phyloP scores from a whole-genome alignment of 2,113 vertebrate species.

The Blennius ocellaris region DNA sequence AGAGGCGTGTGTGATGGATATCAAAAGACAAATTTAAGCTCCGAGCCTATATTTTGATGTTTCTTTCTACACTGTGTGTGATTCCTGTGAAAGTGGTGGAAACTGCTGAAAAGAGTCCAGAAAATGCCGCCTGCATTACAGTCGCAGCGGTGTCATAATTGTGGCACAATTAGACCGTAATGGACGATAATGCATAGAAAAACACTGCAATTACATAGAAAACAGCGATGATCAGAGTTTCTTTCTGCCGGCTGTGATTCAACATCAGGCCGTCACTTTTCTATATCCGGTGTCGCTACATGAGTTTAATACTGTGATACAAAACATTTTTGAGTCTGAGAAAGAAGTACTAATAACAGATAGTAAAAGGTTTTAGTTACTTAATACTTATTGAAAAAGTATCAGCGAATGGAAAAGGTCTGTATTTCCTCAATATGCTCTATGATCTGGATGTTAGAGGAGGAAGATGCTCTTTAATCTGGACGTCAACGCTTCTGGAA shows the following conservation, averaged over 20 bases:
- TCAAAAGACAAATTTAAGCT: conserved; percentile 17
- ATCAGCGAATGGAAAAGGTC: too few relatives aligned
- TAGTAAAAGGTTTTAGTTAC: too few relatives aligned
- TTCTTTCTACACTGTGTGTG: neutral
- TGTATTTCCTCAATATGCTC: too few relatives aligned
- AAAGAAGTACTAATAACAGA: too few relatives aligned
- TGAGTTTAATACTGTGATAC: conserved; percentile 5
- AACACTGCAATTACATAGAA: conserved; percentile 10
- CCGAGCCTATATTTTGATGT: conserved; percentile 5
- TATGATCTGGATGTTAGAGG: too few relatives aligned
- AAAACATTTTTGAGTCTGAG: conserved; percentile 26
- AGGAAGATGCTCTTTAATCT: too few relatives aligned
- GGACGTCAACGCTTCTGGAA: too few relatives aligned
- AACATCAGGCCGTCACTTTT: conserved; percentile 6
- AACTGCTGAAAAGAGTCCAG: neutral
- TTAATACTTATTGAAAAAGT: too few relatives aligned
- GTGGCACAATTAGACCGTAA: conserved; percentile 32
- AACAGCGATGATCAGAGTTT: conserved; percentile 24
- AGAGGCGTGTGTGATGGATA: conserved; percentile 23
- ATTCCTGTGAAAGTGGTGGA: too few relatives aligned
- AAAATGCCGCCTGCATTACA: conserved; percentile 25
- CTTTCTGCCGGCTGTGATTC: conserved; percentile 21
- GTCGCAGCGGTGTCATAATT: neutral
- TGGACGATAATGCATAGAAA: conserved; percentile 32
- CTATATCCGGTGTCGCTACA: conserved; percentile 35